phyloP scores from a whole-genome alignment of 2,113 vertebrate genomes.

The Brevimyrus niger region DNA sequence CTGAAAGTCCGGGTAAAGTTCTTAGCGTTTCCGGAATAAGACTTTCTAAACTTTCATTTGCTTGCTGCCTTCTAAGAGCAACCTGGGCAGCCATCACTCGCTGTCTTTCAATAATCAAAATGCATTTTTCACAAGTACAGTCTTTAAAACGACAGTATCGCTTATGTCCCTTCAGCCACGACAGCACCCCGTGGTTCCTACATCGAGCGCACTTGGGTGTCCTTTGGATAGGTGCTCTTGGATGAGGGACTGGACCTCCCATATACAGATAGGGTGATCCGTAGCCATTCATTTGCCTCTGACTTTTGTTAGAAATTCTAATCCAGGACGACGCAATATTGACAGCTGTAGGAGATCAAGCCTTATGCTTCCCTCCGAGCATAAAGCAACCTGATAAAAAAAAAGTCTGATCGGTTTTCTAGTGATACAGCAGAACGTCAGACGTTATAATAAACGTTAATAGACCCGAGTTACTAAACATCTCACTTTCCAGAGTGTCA shows the following conservation, averaged over 20 bases:
- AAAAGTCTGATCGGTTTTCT: background rate
- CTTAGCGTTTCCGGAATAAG: constrained; percentile 83
- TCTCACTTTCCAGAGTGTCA: constrained; percentile 13
- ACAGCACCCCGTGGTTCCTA: constrained; percentile 90
- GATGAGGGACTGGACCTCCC: constrained; percentile 85
- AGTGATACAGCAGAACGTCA: background rate
- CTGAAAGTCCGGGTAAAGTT: constrained; percentile 63
- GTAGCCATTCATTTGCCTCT: constrained; percentile 79
- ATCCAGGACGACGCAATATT: background rate
- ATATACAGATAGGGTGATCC: constrained; percentile 90
- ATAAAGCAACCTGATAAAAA: background rate
- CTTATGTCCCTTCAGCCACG: constrained; percentile 95
- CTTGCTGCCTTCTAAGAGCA: constrained; percentile 85
- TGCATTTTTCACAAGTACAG: constrained; percentile 95
- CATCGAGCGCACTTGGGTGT: constrained; percentile 93
- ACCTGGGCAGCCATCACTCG: constrained; percentile 96
- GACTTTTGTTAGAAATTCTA: background rate
- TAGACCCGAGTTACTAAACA: background rate
- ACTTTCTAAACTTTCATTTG: constrained; percentile 90
- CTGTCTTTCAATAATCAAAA: constrained; percentile 94
- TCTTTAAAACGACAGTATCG: constrained; percentile 96
- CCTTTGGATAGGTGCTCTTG: constrained; percentile 81
- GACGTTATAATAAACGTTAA: constrained; percentile 1
- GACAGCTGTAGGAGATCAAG: constrained; percentile 5
- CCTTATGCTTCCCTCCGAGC: background rate